Evolutionary conservation across 2,797 vertebrate genomes (phyloP), one percentile per base, ranked within the genome.

Genomic region (Danio tinwini): DNA sequence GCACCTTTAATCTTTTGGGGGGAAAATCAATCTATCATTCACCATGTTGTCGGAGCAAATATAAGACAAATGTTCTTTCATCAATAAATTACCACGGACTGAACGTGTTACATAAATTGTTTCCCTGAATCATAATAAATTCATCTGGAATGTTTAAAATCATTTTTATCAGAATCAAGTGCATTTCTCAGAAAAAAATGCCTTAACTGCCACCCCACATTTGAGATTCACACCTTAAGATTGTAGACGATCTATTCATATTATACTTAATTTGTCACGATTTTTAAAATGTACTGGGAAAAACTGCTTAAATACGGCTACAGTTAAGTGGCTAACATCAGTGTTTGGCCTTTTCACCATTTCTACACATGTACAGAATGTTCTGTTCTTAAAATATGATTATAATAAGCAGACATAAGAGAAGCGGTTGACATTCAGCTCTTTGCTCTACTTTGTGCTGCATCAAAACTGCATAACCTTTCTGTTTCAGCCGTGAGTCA

Each of bases 401-500:
- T 47, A 19, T 12, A 37, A 58, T 3, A 58, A 10, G 7, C 11
- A 56, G 7, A 49, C 2, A 3, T 49, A 58, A 67, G 50, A 47
- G 19, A 47, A 56, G 21, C 42, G 47, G 7, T 67, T 67, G 42
- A 58, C 63, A 58, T 45, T 58, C 40, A 58, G 16, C 6, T 58
- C 16, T 64, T 67, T 39, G 14, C 63, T 67, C 40, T 68, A 76
- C 42, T 76, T 55, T 58, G 16, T 56, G 52, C 40, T 56, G 50
- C 63, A 76, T 67, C 50, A 58, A 47, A 76, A 10, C 16, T 49
- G 74, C 42, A 68, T 47, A 76, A 68, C 52, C 52, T 76, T 65
- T 59, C 19, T 42, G 19, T 76, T 56, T 19, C 8, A 67, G 21
- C 5, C 13, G 5, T 49, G 42, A 58, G 75, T 77, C 63, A 49